These are phyloP conservation scores for Lingula anatina DNA, from an alignment of 2,888 invertebrate species.

Conservation along the genomic window DNA sequence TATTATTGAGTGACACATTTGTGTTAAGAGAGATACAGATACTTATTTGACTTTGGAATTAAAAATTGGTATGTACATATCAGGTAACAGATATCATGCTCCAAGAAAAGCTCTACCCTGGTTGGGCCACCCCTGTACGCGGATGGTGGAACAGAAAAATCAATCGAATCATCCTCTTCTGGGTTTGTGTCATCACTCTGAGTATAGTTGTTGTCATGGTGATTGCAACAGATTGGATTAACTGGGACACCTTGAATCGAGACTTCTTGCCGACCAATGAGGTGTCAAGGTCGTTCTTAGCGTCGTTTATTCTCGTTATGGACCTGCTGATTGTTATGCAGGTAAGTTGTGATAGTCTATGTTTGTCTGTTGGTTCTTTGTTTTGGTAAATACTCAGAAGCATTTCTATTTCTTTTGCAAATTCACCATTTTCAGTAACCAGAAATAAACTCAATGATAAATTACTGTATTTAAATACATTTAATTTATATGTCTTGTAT, in stretches of 20 bases:
- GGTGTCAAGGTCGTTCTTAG: conserved; percentile 55
- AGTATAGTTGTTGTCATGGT: conserved; percentile 53
- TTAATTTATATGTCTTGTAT: no score
- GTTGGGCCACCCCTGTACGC: conserved; percentile 51
- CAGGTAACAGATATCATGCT: conserved; percentile 58
- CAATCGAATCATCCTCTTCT: conserved; percentile 55
- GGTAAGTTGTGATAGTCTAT: conserved; percentile 19
- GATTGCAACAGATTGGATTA: conserved; percentile 55
- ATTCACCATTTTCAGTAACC: no score
- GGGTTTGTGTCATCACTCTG: conserved; percentile 52
- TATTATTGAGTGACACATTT: no score
- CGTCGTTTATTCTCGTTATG: conserved; percentile 57
- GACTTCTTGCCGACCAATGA: conserved; percentile 56
- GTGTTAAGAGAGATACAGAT: no score
- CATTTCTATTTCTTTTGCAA: no score
- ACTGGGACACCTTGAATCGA: conserved; percentile 55
- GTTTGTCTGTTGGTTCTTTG: no score
- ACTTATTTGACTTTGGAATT: no score
- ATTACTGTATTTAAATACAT: no score
- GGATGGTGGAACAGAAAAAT: conserved; percentile 51
- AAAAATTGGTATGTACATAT: no score
- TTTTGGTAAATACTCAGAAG: no score
- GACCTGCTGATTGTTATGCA: conserved; percentile 57
- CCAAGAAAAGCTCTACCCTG: conserved; percentile 56
- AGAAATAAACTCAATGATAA: no score